A percentile compares a stretch with the other conserved stretches of the same genome.
phyloP scores from a whole-genome alignment of 2,888 invertebrate species.

The Ophion ellenae region DNA sequence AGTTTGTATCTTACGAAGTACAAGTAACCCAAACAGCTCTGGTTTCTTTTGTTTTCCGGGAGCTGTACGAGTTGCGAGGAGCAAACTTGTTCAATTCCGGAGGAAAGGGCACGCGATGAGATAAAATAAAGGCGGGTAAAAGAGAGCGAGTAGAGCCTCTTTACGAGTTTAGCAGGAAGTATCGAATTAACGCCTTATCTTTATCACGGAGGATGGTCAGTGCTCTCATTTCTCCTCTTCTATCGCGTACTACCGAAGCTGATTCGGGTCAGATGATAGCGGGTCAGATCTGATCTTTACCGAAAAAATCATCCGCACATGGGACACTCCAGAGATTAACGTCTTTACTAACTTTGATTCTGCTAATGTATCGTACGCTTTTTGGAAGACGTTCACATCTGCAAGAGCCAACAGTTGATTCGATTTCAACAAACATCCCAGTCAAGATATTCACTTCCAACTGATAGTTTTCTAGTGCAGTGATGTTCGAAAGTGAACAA shows the following conservation, averaged over 20 bases:
- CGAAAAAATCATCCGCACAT: background rate
- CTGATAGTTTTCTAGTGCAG: slow-evolving; percentile 59
- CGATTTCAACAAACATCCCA: too few relatives aligned
- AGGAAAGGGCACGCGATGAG: slow-evolving; percentile 19
- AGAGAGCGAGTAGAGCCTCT: slow-evolving; percentile 65
- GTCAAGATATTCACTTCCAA: background rate
- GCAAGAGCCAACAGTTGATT: too few relatives aligned
- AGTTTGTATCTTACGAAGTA: background rate
- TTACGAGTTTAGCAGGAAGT: slow-evolving; percentile 75
- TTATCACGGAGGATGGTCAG: slow-evolving; percentile 59
- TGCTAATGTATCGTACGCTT: too few relatives aligned
- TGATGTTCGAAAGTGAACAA: slow-evolving; percentile 74
- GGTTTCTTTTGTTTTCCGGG: background rate
- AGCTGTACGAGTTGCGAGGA: background rate
- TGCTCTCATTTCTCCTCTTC: slow-evolving; percentile 44
- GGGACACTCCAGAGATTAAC: too few relatives aligned
- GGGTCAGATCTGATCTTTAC: background rate
- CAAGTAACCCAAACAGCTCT: background rate
- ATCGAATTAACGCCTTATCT: slow-evolving; percentile 78
- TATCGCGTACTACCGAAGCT: slow-evolving; percentile 34
- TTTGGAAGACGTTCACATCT: too few relatives aligned
- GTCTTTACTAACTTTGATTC: too few relatives aligned
- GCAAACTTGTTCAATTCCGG: slow-evolving; percentile 2
- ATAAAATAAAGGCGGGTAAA: slow-evolving; percentile 11
- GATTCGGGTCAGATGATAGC: background rate